Evolutionary conservation across 2,888 invertebrate genomes (phyloP), one percentile per base, ranked within the genome.

Genomic region (Neria commutata): DNA sequence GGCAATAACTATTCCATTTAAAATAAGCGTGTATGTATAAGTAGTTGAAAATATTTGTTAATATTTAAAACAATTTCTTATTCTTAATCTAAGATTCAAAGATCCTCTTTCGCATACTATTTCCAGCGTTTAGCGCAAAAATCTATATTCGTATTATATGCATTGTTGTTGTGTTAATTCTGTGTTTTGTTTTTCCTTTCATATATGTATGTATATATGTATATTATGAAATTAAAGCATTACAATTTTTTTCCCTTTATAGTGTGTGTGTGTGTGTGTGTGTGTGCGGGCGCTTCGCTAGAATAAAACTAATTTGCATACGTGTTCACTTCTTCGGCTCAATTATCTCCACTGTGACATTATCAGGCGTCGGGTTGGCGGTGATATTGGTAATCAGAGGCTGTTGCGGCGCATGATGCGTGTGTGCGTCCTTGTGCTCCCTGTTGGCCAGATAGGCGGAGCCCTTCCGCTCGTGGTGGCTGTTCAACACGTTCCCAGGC

Each of bases 311-410:
- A 58, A 52, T 40, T 19, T 42, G n/a, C n/a, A n/a, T n/a, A n/a
- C n/a, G 19, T 42, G 17, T 19, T 78, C 86, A 86, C 70, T 84
- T 83, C 72, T 87, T 87, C 64, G 88, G 87, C 71, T 89, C 88
- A 73, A 89, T 87, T 71, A 91, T 88, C 83, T 92, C 91, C 56
- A 91, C 89, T 65, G 90, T 91, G 63, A 92, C 89, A 75, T 85
- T 87, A 72, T 88, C 88, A 68, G 85, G 81, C 75, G 83, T 84
- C 52, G 86, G 85, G 72, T 80, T 80, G 51, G 79, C 69, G 51
- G 76, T 80, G 57, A 81, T 80, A 64, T 81, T 78, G 54, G 81
- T 76, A 37, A 75, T 76, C 52, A 78, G 67, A 3, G 76, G 72
- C 60, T 77, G 71, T 45, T 76, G 77, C 58, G 77, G 77, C 46